Evolutionary conservation across 2,797 vertebrate species (phyloP), one percentile per base, ranked within the genome.

Genomic region (Acanthurus lineatus): DNA sequence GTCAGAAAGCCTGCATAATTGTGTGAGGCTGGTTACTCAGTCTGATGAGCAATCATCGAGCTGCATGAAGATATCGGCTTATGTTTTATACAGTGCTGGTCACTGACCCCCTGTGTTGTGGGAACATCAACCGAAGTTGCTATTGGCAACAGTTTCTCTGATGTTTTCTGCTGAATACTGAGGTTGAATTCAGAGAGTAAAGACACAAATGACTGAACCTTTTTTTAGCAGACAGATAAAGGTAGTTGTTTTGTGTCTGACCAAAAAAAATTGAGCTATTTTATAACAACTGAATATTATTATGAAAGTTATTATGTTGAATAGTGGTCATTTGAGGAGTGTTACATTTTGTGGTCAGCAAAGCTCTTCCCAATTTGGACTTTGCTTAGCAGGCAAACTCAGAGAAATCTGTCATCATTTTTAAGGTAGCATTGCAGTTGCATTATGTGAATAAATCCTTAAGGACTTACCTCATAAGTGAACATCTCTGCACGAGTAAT

Each of bases 1-100:
- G 70, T 85, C 59, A 48, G 59, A 58, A 35, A 79, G 80, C 35
- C 76, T 70, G 42, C n/a, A 75, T 83, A 78, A 82, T 68, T 87
- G 47, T 68, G 61, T 62, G 57, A 25, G 65, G 38, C 60, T 77
- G 76, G 49, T 76, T 82, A 69, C 71, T 9, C 63, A 69, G 78
- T 54, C 28, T 71, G 78, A 83, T 80, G 57, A 79, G 60, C 22
- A 77, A 62, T 79, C 53, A 57, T 68, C 61, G 40, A 47, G 44
- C 56, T 73, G 45, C 66, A 49, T 64, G 28, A 73, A 22, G 2
- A n/a, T 57, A 16, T 49, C 40, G 9, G 15, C 9, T 65, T 51
- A 22, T 32, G 6, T 42, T 40, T 64, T 51, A 14, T 7, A 6
- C 35, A 28, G 52, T 10, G 11, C n/a, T 6, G 59, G n/a, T 58